Evolutionary conservation across 1,140 invertebrate genomes (phyloP).

Genomic region (Drosophila kanapiae): DNA sequence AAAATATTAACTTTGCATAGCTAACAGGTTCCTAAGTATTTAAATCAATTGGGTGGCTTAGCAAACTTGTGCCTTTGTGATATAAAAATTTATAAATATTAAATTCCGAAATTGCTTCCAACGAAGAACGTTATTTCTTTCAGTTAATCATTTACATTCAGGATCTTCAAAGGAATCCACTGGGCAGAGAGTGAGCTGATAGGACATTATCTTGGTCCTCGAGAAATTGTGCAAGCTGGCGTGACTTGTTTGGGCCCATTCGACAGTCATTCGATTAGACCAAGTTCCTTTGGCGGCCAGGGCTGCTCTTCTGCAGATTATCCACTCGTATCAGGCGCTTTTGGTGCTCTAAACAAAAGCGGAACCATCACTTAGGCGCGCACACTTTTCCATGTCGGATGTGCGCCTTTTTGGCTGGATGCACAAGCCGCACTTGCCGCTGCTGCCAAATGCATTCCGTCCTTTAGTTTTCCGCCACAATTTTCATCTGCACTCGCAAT

Average conservation of each 20-base stretch:
- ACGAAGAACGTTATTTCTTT: neutral
- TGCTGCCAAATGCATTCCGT: constrained; percentile 28
- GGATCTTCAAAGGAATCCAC: constrained; percentile 25
- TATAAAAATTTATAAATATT: neutral
- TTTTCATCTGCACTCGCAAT: constrained; percentile 51
- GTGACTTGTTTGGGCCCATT: constrained; percentile 46
- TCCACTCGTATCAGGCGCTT: constrained; percentile 16
- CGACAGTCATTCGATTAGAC: constrained; percentile 42
- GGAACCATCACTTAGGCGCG: constrained; percentile 44
- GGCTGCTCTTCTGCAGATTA: constrained; percentile 21
- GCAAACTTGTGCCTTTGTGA: neutral
- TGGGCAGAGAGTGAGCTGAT: neutral
- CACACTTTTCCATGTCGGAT: constrained; percentile 22
- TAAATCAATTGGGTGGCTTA: neutral
- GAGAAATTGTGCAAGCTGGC: constrained; percentile 14
- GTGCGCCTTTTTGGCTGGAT: constrained; percentile 29
- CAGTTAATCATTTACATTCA: constrained; percentile 17
- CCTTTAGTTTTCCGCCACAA: constrained; percentile 25
- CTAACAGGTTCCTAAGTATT: neutral
- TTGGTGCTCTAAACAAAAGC: constrained; percentile 25
- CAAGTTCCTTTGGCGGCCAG: constrained; percentile 21
- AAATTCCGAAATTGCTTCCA: neutral
- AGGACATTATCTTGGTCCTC: neutral
- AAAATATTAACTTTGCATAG: neutral
- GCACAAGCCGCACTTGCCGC: constrained; percentile 12